Conservation (phyloP, 2,113 vertebrate genomes). For the Tetrao urogallus region DNA sequence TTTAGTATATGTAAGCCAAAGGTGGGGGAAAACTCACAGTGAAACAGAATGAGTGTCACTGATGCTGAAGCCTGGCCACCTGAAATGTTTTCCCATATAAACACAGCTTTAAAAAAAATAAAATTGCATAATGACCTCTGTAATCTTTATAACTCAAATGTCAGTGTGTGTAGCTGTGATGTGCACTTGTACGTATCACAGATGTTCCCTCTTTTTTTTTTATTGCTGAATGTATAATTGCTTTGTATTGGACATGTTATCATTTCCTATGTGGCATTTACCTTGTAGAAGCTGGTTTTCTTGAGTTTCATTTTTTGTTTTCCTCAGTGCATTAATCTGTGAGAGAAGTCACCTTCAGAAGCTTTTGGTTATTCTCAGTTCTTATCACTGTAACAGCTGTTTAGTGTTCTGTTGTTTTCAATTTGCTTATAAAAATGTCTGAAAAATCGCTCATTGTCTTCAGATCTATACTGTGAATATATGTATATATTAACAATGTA, state of each 20-base stretch:
- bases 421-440: neutral
- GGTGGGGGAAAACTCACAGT: neutral
- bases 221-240: neutral
- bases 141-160: neutral
- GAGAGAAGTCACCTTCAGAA: conserved; percentile 5
- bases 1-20: neutral
- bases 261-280: neutral
- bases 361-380: neutral
- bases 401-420: neutral
- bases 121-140: neutral
- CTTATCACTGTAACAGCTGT: neutral
- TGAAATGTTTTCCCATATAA: neutral
- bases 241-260: neutral
- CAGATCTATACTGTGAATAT: neutral
- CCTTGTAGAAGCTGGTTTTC: neutral
- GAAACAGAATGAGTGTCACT: neutral
- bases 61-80: neutral
- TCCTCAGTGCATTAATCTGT: neutral
- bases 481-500: neutral
- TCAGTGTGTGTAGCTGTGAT: neutral
- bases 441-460: neutral
- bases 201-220: neutral
- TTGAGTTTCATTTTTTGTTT: neutral
- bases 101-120: neutral
- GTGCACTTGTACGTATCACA: neutral